Evolutionary conservation across 2,888 invertebrate genomes (phyloP).

Genomic region (Meandrusa payeni): DNA sequence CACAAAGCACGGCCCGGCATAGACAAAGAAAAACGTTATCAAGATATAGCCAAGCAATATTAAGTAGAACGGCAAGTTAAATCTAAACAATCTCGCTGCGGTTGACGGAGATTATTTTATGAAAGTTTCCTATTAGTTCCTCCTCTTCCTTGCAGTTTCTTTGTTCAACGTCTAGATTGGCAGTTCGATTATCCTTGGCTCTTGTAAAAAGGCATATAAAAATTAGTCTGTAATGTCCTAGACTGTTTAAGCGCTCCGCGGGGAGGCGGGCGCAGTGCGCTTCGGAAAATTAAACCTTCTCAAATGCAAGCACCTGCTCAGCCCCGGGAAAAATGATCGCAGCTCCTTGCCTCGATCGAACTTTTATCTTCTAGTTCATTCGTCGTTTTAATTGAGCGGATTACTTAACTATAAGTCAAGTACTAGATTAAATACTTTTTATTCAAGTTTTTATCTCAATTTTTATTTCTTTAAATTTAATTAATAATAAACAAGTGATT

Average conservation of each 20-base stretch:
- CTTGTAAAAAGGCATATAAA: slow-evolving; percentile 69
- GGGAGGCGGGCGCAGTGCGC: slow-evolving; percentile 44
- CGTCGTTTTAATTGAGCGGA: slow-evolving; percentile 3
- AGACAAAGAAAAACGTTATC: slow-evolving; percentile 7
- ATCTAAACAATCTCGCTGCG: slow-evolving; percentile 12
- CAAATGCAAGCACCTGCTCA: slow-evolving; percentile 53
- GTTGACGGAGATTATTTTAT: slow-evolving; percentile 43
- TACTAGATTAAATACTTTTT: too few species aligned
- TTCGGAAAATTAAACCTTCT: slow-evolving; percentile 62
- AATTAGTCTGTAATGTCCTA: slow-evolving; percentile 70
- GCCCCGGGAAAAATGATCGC: slow-evolving; percentile 52
- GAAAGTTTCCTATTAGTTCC: slow-evolving; percentile 54
- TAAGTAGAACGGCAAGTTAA: slow-evolving; percentile 7
- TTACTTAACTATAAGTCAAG: too few species aligned
- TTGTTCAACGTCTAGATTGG: slow-evolving; percentile 68
- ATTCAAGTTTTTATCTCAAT: too few species aligned
- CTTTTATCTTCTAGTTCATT: slow-evolving; percentile 1
- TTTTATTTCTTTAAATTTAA: too few species aligned
- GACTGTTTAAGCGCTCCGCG: slow-evolving; percentile 69
- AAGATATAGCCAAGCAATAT: slow-evolving; percentile 14
- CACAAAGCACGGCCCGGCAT: not conserved
- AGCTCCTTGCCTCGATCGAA: slow-evolving; percentile 18
- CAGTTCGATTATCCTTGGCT: slow-evolving; percentile 74
- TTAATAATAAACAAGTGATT: too few species aligned
- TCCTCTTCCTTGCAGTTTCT: slow-evolving; percentile 43